Conservation (phyloP, 2,888 invertebrate genomes). For the Pseudolycoriella hygida region DNA sequence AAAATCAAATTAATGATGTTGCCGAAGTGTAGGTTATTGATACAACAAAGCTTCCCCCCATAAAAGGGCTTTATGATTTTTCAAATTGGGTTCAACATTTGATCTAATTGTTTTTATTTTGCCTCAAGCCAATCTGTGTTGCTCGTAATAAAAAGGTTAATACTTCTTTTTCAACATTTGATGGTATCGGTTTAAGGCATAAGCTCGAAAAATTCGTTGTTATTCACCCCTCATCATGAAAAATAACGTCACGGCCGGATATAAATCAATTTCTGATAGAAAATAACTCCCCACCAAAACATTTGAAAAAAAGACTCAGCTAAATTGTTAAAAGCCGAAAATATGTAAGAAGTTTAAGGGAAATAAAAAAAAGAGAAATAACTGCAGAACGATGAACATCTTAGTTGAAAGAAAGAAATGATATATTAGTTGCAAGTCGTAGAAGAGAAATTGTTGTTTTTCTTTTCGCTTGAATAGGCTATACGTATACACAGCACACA, state of each 20-base stretch:
- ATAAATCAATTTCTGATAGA: constrained; percentile 5
- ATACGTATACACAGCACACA: too few species aligned
- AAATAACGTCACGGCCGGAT: constrained; percentile 3
- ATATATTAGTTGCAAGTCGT: constrained; percentile 1
- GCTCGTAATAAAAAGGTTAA: not conserved
- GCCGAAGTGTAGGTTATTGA: not conserved
- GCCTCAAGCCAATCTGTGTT: not conserved
- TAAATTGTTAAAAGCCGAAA: not conserved
- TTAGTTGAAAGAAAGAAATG: constrained; percentile 1
- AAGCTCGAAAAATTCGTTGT: constrained; percentile 1
- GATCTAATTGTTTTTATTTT: constrained; percentile 7
- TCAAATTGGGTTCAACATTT: constrained; percentile 5
- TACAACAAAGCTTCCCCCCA: not conserved
- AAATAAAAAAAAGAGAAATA: constrained; percentile 1
- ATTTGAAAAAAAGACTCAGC: not conserved
- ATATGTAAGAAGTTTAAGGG: not conserved
- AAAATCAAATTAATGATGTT: constrained; percentile 1
- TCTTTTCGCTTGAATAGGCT: not conserved
- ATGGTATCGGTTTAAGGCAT: constrained; percentile 3
- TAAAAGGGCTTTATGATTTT: not conserved
- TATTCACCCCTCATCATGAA: constrained; percentile 2
- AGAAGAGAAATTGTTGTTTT: not conserved
- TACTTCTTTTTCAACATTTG: not conserved
- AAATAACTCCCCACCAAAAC: not conserved
- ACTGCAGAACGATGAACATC: constrained; percentile 3